These are phyloP conservation scores for Meriones unguiculatus DNA, from an alignment of 2,113 vertebrate genomes.

Conservation along the genomic window DNA sequence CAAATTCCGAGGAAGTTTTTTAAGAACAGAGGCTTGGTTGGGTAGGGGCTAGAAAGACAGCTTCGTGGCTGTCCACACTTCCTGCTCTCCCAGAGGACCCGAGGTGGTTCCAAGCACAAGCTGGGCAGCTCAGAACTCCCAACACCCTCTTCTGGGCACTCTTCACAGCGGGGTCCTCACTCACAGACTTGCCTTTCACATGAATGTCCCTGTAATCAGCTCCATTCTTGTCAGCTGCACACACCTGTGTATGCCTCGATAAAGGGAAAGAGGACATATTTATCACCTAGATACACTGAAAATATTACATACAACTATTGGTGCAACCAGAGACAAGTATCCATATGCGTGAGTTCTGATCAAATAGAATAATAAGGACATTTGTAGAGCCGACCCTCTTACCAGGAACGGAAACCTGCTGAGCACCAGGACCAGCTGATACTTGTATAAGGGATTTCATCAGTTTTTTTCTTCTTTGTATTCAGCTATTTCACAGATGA, in stretches of 20 bases:
- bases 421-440: slow-evolving; percentile 15
- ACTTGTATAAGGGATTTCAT: background rate
- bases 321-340: background rate
- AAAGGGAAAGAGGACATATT: slow-evolving; percentile 24
- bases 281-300: background rate
- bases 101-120: background rate
- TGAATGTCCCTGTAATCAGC: slow-evolving; percentile 9
- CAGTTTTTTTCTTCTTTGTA: slow-evolving; percentile 42
- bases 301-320: background rate
- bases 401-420: background rate
- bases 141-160: background rate
- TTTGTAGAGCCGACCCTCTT: slow-evolving; percentile 37
- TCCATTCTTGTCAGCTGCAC: background rate
- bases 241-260: background rate
- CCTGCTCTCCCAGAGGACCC: background rate
- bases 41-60: background rate
- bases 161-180: too few relatives aligned
- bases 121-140: background rate
- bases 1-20: background rate
- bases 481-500: slow-evolving; percentile 30
- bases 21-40: background rate
- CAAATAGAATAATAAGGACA: background rate
- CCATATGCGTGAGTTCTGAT: background rate
- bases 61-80: too few relatives aligned
- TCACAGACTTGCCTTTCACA: background rate